These are phyloP conservation scores for Phoeniculus purpureus DNA, from an alignment of 2,797 vertebrate genomes.

Conservation along the genomic window DNA sequence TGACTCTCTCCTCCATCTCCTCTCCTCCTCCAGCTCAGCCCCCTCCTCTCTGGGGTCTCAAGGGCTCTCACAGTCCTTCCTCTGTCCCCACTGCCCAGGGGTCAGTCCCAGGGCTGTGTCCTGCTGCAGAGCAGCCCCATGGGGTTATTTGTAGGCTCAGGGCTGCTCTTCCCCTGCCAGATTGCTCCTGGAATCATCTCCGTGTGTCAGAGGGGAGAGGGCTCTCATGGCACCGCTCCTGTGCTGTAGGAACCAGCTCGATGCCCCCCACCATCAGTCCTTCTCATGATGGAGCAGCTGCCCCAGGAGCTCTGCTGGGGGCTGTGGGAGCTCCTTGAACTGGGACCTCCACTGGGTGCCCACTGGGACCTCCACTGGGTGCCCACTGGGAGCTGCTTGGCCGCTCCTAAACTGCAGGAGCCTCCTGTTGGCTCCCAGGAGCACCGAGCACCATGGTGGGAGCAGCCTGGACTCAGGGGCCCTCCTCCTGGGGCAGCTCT, in stretches of 20 bases:
- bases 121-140: conserved; percentile 28
- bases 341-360: neutral
- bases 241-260: neutral
- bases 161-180: conserved; percentile 64
- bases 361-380: neutral
- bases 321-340: accelerated
- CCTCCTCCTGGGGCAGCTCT: neutral
- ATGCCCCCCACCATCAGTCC: neutral
- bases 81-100: no score
- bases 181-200: conserved; percentile 60
- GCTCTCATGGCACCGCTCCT: conserved; percentile 57
- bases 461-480: accelerated
- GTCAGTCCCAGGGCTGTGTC: neutral
- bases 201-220: conserved; percentile 58
- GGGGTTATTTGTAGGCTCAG: conserved; percentile 54
- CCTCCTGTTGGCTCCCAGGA: accelerated
- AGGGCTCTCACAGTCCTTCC: neutral
- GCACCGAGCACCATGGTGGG: neutral
- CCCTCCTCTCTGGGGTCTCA: accelerated
- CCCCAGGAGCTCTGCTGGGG: accelerated
- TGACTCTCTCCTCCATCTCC: neutral
- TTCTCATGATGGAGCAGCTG: neutral
- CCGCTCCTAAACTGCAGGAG: neutral
- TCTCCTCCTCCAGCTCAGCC: neutral
- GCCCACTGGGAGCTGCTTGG: neutral